A percentile compares a stretch with the other conserved stretches of the same genome.
Evolutionary conservation across 1,140 invertebrate genomes (phyloP).

Genomic region (Temnothorax nylanderi): DNA sequence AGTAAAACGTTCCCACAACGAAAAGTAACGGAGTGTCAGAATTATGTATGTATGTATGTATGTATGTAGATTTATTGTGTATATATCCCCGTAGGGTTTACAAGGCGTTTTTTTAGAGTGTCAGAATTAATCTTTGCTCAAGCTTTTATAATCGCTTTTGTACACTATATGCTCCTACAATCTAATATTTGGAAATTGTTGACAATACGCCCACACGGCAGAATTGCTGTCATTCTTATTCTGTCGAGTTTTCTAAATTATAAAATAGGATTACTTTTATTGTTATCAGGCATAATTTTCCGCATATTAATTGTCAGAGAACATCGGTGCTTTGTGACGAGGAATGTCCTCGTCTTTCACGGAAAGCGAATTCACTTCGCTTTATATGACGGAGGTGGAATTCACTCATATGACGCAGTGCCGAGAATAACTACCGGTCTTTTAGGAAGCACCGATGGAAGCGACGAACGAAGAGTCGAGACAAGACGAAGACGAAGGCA

Average conservation of each 20-base stretch:
- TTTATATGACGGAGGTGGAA: background rate
- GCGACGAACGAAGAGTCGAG: background rate
- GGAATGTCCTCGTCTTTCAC: background rate
- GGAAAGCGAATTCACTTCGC: conserved; percentile 3
- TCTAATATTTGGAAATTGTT: background rate
- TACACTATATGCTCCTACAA: background rate
- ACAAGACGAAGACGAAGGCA: conserved; percentile 8
- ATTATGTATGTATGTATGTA: too few relatives aligned
- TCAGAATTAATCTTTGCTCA: background rate
- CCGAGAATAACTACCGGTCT: conserved; percentile 51
- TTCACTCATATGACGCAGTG: conserved; percentile 27
- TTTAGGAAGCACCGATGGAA: conserved; percentile 47
- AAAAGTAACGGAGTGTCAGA: background rate
- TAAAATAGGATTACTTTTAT: background rate
- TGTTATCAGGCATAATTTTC: background rate
- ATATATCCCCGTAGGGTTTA: too few relatives aligned
- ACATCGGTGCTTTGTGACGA: too few relatives aligned
- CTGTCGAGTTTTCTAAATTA: background rate
- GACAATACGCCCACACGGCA: background rate
- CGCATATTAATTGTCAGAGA: background rate
- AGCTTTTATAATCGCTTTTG: background rate
- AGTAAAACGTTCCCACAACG: background rate
- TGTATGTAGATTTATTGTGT: too few relatives aligned
- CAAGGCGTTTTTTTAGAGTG: too few relatives aligned
- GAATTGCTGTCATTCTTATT: background rate